Base-by-base conservation (phyloP, 2,113 vertebrate species). In the Pygathrix nemaeus region DNA sequence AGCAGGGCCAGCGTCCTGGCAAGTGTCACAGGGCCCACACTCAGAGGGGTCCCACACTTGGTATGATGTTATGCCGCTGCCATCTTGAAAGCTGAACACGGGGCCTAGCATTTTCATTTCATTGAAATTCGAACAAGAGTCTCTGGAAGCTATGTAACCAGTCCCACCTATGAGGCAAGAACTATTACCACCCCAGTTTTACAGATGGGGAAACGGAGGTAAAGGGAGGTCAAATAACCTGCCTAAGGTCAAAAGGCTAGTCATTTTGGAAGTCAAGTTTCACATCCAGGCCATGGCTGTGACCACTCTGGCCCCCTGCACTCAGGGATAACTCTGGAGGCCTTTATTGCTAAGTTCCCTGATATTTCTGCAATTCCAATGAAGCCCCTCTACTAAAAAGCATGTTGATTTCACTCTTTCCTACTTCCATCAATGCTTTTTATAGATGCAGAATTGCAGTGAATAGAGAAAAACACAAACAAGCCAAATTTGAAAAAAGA, bases 401-500 rank as follows among this genome's bases (percentile, higher is more conserved):
- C 93, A 50, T 30, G 45, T 93, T 68, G 78, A 57, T 70, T 95
- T 95, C 88, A 61, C 21, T 48, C 86, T 83, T 55, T 57, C 32
- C 78, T 82, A 83, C 43, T 45, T 87, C 80, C 38, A 5, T 68
- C 75, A 68, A 38, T 35, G 68, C 72, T 95, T 95, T 95, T 95
- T 96, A 90, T 96, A 97, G 97, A 55, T 40, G 27, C 59, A 68
- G 79, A n/a, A 45, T 76, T 32, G 59, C 43, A 50, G 16, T 30
- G 57, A 75, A 66, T 78, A 73, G 96, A 95, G 92, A 80, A 94
- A 96, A 95, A 95, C 90, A 97, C 85, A 88, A 96, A 92, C 57
- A 88, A 88, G 95, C 82, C 93, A 32, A 61, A 95, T 94, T 82
- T 96, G 97, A 82, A 98, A 98, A 92, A 88, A 96, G 97, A 98